phyloP scores from a whole-genome alignment of 2,888 invertebrate genomes.

The Lycaena phlaeas region DNA sequence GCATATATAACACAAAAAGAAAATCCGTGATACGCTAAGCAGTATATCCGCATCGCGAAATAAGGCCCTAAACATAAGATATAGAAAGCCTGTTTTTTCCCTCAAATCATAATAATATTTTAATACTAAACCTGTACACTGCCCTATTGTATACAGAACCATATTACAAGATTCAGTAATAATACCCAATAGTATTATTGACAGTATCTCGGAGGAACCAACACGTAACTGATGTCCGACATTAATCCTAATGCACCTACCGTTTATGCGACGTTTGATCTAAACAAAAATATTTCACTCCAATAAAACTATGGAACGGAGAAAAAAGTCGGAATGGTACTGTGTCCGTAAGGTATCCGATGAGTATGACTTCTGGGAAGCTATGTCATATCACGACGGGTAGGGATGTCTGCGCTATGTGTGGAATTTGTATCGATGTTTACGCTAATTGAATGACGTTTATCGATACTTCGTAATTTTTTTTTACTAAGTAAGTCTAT shows the following conservation, averaged over 20 bases:
- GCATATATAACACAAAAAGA: too few relatives aligned
- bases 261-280: constrained; percentile 65
- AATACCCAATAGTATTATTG: too few relatives aligned
- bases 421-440: constrained; percentile 11
- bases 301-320: constrained; percentile 59
- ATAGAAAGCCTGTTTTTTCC: too few relatives aligned
- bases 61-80: too few relatives aligned
- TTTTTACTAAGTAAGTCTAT: too few relatives aligned
- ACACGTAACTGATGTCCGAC: constrained; percentile 55
- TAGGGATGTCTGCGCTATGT: constrained; percentile 35
- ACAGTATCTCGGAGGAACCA: constrained; percentile 1
- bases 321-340: constrained; percentile 53
- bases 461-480: constrained; percentile 1
- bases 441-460: neutral
- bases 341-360: constrained; percentile 61
- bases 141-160: too few relatives aligned
- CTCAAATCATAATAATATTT: too few relatives aligned
- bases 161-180: too few relatives aligned
- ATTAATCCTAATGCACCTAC: constrained; percentile 69
- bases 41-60: too few relatives aligned
- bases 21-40: too few relatives aligned
- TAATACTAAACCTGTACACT: too few relatives aligned
- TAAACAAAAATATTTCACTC: constrained; percentile 70
- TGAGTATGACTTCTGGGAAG: constrained; percentile 66
- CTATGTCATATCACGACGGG: constrained; percentile 64